Evolutionary conservation across 2,113 vertebrate species (phyloP), one percentile per base, ranked within the genome.

Genomic region (Sinosuthora webbiana): DNA sequence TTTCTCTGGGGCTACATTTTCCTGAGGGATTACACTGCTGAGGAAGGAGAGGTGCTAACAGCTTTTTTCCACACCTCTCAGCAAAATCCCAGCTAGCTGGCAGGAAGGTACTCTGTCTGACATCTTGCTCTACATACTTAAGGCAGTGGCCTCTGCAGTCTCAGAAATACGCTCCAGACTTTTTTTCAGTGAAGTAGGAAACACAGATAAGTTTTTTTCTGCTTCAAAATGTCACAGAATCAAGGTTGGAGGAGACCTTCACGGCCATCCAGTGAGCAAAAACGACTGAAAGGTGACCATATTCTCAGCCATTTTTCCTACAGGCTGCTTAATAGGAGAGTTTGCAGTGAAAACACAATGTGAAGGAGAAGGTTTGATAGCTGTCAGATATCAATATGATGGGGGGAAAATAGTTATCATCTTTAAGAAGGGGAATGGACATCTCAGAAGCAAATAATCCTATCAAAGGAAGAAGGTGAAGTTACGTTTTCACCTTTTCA

Each of bases 201-300:
- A 52, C 49, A 30, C 45, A 11, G 15, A 0, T 11, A 8, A 35
- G 7, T 41, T 64, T 53, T 49, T 15, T 63, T 42, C 49, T 77
- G 37, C n/a, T 39, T 59, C 21, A 17, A 55, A 68, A 59, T 20
- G 11, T 4, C 53, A 25, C 2, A 0, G 30, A 60, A 45, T 22
- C 68, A 3, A 10, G 24, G 53, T 2, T 68, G 53, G 45, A 59
- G 27, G 45, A 53, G n/a, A 60, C 30, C 2, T 53, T n/a, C 13
- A 3, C 0, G 0, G 20, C 8, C 45, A 50, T 25, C 24, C 71
- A 41, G 50, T 2, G 44, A 74, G 52, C 19, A 55, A 50, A 52
- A 57, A 13, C 7, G 14, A 49, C 23, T 23, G n/a, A 44, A 73
- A 82, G 9, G 44, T 33, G 65, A 33, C 5, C 18, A 13, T 6